phyloP scores from a whole-genome alignment of 2,888 invertebrate species.

The Cantharis rufa region DNA sequence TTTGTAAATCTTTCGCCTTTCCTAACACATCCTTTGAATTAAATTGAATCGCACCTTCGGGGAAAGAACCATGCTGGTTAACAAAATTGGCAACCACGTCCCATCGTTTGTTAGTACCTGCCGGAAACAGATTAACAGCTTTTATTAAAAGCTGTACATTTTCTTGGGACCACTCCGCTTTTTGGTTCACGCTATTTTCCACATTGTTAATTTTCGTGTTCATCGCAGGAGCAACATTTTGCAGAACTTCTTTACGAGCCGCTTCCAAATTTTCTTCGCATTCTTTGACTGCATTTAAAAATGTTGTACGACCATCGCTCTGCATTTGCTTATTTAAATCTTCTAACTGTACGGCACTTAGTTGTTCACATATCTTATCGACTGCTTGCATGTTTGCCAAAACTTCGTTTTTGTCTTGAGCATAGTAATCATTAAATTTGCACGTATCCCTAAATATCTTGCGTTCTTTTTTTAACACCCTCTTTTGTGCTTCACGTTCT shows the following conservation, averaged over 20 bases:
- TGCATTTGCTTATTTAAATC: constrained; percentile 74
- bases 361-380: constrained; percentile 86
- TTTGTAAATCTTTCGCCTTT: constrained; percentile 94
- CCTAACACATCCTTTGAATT: constrained; percentile 91
- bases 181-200: constrained; percentile 58
- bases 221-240: constrained; percentile 58
- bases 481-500: constrained; percentile 84
- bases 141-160: constrained; percentile 91
- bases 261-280: constrained; percentile 78
- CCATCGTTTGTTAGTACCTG: constrained; percentile 92
- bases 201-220: constrained; percentile 46
- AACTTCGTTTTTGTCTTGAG: constrained; percentile 70
- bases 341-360: constrained; percentile 73
- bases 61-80: constrained; percentile 77
- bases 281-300: constrained; percentile 69
- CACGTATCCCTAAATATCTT: constrained; percentile 79
- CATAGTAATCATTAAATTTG: constrained; percentile 82
- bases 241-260: constrained; percentile 69
- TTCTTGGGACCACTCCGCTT: constrained; percentile 79
- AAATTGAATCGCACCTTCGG: constrained; percentile 63
- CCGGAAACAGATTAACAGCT: constrained; percentile 96
- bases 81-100: constrained; percentile 96
- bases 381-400: constrained; percentile 87
- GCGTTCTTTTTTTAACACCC: constrained; percentile 83
- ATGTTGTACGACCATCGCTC: constrained; percentile 66